Percentiles rank a stretch among this genome's conserved stretches.
phyloP scores from a whole-genome alignment of 2,113 vertebrate genomes.

The Puma concolor region DNA sequence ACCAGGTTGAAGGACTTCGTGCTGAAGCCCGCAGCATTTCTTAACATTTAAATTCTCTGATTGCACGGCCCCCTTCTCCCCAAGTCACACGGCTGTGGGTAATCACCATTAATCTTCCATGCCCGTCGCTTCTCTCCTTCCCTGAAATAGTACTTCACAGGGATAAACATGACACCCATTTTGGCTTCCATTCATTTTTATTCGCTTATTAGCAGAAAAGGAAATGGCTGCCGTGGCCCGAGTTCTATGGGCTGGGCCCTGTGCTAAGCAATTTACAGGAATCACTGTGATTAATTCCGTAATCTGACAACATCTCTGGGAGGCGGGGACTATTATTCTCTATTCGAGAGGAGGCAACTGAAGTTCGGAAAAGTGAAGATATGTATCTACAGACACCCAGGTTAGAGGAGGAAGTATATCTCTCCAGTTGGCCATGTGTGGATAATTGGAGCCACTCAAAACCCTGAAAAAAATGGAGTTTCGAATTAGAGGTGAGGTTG shows the following conservation, averaged over 20 bases:
- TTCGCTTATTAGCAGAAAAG: neutral
- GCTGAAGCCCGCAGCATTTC: neutral
- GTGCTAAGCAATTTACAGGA: neutral
- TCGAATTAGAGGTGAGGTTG: conserved; percentile 67
- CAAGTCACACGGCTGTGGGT: neutral
- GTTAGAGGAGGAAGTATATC: neutral
- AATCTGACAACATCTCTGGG: neutral
- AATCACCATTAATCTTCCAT: neutral
- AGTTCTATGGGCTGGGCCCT: neutral
- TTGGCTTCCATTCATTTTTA: neutral
- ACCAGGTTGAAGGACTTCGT: neutral
- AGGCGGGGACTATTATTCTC: neutral
- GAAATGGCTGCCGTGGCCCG: neutral
- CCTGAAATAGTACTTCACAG: neutral
- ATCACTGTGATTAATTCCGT: neutral
- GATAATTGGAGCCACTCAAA: conserved; percentile 79
- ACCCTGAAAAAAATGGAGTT: conserved; percentile 80
- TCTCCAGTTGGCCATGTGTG: neutral
- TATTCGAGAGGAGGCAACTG: neutral
- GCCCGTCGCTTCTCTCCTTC: neutral
- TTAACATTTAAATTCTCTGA: neutral
- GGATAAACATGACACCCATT: neutral
- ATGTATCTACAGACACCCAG: neutral
- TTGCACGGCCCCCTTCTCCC: neutral
- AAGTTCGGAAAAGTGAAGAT: neutral